Base-by-base conservation (phyloP, 2,888 invertebrate species). In the Temnothorax unifasciatus region DNA sequence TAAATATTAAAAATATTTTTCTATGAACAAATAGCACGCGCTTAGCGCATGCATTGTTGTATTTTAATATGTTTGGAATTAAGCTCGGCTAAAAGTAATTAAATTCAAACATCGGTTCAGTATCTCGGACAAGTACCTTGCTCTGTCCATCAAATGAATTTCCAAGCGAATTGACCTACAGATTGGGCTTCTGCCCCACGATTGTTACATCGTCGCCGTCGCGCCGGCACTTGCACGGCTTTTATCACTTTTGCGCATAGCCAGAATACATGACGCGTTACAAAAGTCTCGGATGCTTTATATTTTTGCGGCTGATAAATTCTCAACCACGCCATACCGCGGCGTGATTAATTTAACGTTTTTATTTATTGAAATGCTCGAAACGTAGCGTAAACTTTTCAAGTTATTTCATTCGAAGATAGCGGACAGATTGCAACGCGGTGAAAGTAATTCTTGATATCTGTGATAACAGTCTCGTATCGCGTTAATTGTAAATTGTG, bases 91-190 rank as follows among this genome's bases (percentile, higher is more conserved):
- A 11, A 52, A 76, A 76, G 64, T 47, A n/a, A 66, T 64, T 76
- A 38, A 64, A 38, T 52, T 13, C 9, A 13, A n/a, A 21, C 54
- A 29, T 81, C 76, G 54, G 61, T 73, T 44, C 77, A 71, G 82
- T 9, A 41, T 79, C 66, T 38, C 74, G 64, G 57, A 41, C n/a
- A 50, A 79, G 38, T 71, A 84, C 68, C 83, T 86, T 68, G 75
- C 76, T 68, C 50, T 68, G 74, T 57, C 47, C 47, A 69, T 84
- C 71, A 76, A 86, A 82, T 66, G 73, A 81, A 88, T 86, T 86
- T 88, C 74, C 86, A 82, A 77, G 77, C 79, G 82, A 85, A 38
- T 85, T 87, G 88, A 88, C 85, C 88, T 52, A 82, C 75, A 64
- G 75, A 88, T 86, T 86, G 84, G 83, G 75, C 85, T 85, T 69